Evolutionary conservation across 2,797 vertebrate genomes (phyloP).

Genomic region (Oryzias sinensis): DNA sequence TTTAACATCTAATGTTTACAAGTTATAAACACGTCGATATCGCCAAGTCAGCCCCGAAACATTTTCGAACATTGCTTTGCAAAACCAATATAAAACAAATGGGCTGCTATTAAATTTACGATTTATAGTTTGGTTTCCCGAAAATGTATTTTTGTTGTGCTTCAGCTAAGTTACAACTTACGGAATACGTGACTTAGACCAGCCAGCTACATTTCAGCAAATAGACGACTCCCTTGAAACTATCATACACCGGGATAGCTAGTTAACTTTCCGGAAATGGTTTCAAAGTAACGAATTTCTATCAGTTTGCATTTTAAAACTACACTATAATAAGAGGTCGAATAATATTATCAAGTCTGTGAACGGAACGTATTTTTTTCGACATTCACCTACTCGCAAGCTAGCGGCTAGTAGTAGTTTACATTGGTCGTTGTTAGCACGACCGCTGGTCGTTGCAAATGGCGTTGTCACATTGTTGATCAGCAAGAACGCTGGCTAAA

Average conservation of each 20-base stretch:
- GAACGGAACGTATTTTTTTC: constrained; percentile 20
- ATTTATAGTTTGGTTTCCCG: not conserved
- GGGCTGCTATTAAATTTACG: not conserved
- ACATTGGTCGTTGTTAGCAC: constrained; percentile 45
- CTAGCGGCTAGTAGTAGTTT: constrained; percentile 58
- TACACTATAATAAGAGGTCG: constrained; percentile 18
- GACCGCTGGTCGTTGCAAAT: constrained; percentile 34
- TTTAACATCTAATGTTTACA: constrained; percentile 66
- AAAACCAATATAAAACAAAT: not conserved
- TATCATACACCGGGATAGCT: constrained; percentile 24
- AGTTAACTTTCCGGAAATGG: constrained; percentile 8
- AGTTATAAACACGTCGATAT: constrained; percentile 28
- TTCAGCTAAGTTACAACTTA: constrained; percentile 47
- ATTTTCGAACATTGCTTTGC: not conserved
- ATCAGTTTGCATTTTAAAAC: not conserved
- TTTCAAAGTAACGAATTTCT: not conserved
- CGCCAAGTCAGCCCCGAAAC: not conserved
- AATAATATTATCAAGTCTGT: constrained; percentile 31
- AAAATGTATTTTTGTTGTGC: constrained; percentile 22
- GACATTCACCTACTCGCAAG: constrained; percentile 33
- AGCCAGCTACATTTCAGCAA: constrained; percentile 61
- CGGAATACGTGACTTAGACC: constrained; percentile 40
- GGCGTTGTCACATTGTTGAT: constrained; percentile 19
- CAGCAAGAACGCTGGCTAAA: constrained; percentile 8
- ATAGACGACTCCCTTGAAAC: constrained; percentile 69